phyloP scores from a whole-genome alignment of 2,113 vertebrate genomes.

The Heliornis fulica region DNA sequence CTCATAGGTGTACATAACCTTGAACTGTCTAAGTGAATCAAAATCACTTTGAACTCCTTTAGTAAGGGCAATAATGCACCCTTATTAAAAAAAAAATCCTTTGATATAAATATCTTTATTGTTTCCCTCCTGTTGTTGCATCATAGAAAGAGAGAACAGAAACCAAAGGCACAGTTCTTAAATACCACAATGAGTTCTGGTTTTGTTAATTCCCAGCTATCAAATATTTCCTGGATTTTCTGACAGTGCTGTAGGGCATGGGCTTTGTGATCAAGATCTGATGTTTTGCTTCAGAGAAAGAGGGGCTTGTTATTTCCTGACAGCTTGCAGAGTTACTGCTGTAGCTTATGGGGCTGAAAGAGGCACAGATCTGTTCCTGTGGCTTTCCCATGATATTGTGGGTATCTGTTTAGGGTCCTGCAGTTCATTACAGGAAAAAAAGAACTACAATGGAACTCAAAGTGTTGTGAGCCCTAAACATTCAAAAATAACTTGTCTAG shows the following conservation, averaged over 20 bases:
- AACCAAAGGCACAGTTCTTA: not conserved
- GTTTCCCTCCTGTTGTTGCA: not conserved
- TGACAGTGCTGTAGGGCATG: not conserved
- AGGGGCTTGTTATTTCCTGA: not conserved
- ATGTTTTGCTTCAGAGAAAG: not conserved
- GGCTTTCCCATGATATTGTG: not conserved
- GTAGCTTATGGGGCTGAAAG: not conserved
- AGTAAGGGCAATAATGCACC: not conserved
- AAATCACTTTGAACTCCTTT: not conserved
- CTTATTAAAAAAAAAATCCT: not conserved
- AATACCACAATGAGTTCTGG: not conserved
- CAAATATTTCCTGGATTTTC: not conserved
- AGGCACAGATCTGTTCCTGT: not conserved
- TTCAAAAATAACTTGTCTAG: not conserved
- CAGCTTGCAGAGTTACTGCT: not conserved
- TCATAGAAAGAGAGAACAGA: not conserved
- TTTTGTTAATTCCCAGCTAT: not conserved
- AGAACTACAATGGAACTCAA: fast-evolving
- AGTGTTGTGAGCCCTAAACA: not conserved
- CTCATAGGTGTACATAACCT: not conserved
- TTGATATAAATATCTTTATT: not conserved
- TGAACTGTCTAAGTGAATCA: not conserved
- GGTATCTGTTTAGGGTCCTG: not conserved
- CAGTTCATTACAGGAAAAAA: not conserved
- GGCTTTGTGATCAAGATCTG: not conserved